Evolutionary conservation across 1,140 invertebrate genomes (phyloP).

Genomic region (Sipha flava): DNA sequence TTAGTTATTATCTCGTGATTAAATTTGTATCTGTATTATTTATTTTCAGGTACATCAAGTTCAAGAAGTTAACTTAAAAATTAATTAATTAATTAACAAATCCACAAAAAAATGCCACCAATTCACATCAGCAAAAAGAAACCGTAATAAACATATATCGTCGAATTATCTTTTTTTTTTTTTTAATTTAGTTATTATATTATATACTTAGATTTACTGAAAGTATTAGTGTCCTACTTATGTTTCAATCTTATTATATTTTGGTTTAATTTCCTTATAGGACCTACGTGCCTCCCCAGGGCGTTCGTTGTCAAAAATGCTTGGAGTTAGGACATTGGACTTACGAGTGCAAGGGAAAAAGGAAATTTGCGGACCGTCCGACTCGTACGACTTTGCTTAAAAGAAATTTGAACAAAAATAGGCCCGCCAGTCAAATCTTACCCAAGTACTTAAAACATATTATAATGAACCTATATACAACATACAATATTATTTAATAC

Average conservation of each 20-base stretch:
- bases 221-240: too few relatives aligned
- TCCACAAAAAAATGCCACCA: neutral
- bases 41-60: neutral
- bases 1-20: neutral
- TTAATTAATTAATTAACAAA: neutral
- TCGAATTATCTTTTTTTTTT: too few relatives aligned
- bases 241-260: neutral
- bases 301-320: constrained; percentile 39
- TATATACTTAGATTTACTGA: neutral
- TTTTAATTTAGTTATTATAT: too few relatives aligned
- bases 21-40: neutral
- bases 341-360: constrained; percentile 40
- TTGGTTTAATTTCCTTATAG: neutral
- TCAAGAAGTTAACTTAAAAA: too few relatives aligned
- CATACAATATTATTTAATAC: too few relatives aligned
- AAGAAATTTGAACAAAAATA: constrained; percentile 17
- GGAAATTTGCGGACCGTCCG: constrained; percentile 37
- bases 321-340: constrained; percentile 40
- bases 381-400: constrained; percentile 36
- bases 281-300: constrained; percentile 27
- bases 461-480: too few relatives aligned
- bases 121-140: neutral
- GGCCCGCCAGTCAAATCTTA: neutral
- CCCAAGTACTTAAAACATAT: neutral
- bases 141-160: neutral